Evolutionary conservation across 2,797 vertebrate genomes (phyloP).

Genomic region (Apodemus agrarius): DNA sequence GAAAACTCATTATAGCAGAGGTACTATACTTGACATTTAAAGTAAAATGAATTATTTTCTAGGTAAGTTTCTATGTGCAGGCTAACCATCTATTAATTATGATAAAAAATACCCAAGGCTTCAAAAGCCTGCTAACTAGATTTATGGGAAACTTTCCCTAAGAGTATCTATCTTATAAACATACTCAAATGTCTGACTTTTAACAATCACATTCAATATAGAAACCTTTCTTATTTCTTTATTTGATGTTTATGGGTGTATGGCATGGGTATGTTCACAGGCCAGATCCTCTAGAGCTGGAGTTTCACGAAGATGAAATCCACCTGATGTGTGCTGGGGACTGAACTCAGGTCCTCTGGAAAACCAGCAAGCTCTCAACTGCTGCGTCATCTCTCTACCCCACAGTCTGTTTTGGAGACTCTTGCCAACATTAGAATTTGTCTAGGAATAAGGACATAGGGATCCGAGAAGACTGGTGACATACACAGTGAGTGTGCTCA

Average conservation of each 20-base stretch:
- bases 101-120: slow-evolving; percentile 47
- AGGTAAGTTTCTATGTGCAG: slow-evolving; percentile 14
- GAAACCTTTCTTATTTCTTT: not conserved
- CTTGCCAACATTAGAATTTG: not conserved
- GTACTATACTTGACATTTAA: not conserved
- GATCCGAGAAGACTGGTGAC: not conserved
- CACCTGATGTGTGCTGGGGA: not conserved
- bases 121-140: slow-evolving; percentile 35
- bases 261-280: not conserved
- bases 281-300: not conserved
- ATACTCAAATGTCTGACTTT: slow-evolving; percentile 14
- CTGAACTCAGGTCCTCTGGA: not conserved
- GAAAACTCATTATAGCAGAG: not conserved
- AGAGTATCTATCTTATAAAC: slow-evolving; percentile 34
- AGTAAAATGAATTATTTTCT: slow-evolving; percentile 35
- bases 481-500: not conserved
- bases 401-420: not conserved
- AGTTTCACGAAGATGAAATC: not conserved
- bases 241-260: not conserved
- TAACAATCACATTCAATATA: slow-evolving; percentile 35
- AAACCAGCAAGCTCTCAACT: too few species aligned
- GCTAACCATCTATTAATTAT: slow-evolving; percentile 15
- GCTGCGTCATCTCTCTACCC: not conserved
- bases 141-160: not conserved
- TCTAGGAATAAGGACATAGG: not conserved